Percentiles rank a stretch among this genome's conserved stretches.
Evolutionary conservation across 2,888 invertebrate species (phyloP).

Genomic region (Cremastinae sp.): DNA sequence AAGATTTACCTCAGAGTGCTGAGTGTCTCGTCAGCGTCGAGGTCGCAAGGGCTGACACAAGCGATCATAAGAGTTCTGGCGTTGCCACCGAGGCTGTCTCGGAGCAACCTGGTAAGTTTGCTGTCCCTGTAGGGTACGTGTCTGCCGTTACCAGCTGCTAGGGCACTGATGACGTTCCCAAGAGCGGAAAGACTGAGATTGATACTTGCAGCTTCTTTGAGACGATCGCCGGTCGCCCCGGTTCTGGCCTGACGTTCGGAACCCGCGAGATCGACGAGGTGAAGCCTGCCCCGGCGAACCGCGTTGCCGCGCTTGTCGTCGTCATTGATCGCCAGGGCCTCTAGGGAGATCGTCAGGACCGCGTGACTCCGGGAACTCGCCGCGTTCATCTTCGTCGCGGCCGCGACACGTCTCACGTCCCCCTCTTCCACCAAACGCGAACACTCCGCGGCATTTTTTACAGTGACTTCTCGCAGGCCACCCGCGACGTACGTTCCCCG

Average conservation of each 20-base stretch:
- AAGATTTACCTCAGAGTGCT: slow-evolving; percentile 86
- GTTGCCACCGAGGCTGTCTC: slow-evolving; percentile 93
- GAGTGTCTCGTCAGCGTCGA: slow-evolving; percentile 91
- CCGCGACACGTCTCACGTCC: slow-evolving; percentile 90
- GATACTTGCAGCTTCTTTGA: slow-evolving; percentile 95
- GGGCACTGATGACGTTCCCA: slow-evolving; percentile 93
- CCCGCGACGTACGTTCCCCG: slow-evolving; percentile 85
- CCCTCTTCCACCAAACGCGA: slow-evolving; percentile 88
- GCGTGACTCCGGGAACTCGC: slow-evolving; percentile 93
- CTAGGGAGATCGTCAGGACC: slow-evolving; percentile 92
- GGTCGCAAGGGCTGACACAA: slow-evolving; percentile 90
- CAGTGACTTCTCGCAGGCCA: slow-evolving; percentile 80
- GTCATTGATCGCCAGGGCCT: slow-evolving; percentile 86
- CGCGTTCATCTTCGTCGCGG: slow-evolving; percentile 94
- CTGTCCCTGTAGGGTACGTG: slow-evolving; percentile 92
- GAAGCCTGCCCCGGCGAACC: slow-evolving; percentile 88
- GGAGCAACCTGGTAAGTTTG: slow-evolving; percentile 89
- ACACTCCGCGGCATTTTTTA: slow-evolving; percentile 90
- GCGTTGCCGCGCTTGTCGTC: slow-evolving; percentile 77
- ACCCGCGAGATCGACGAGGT: slow-evolving; percentile 94
- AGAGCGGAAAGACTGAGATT: slow-evolving; percentile 93
- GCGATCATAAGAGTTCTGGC: slow-evolving; percentile 95
- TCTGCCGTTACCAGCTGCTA: slow-evolving; percentile 88
- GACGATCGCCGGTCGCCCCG: slow-evolving; percentile 91
- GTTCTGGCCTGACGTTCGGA: slow-evolving; percentile 92